Conservation (phyloP, 1,140 invertebrate genomes). For the Hylaeus anthracinus region DNA sequence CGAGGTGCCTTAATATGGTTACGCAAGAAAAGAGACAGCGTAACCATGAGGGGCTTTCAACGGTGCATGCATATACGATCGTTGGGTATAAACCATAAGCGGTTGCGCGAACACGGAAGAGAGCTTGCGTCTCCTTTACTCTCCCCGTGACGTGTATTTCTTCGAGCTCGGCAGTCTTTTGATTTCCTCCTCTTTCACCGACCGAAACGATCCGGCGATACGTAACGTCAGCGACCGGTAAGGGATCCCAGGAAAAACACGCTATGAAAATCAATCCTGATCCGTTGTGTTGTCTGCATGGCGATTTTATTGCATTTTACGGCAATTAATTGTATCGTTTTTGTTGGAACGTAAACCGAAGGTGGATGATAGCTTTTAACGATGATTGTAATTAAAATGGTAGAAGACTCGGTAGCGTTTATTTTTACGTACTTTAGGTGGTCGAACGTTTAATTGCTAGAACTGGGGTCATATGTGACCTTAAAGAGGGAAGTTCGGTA, state of each 20-base stretch:
- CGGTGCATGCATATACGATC: conserved; percentile 53
- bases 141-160: conserved; percentile 16
- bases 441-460: no score
- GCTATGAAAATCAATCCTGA: conserved; percentile 10
- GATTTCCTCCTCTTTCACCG: conserved; percentile 20
- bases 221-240: conserved; percentile 42
- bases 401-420: no score
- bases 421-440: no score
- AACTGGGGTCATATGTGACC: no score
- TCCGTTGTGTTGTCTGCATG: no score
- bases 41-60: conserved; percentile 53
- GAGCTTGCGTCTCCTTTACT: conserved; percentile 44
- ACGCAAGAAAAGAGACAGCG: conserved; percentile 64
- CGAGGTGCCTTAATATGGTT: conserved; percentile 67
- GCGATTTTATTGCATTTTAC: background rate
- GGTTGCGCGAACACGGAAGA: conserved; percentile 74
- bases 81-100: conserved; percentile 60
- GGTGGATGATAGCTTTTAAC: no score
- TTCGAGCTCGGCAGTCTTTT: background rate
- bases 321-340: no score
- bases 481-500: no score
- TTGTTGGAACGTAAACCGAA: no score
- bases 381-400: no score
- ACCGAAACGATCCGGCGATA: conserved; percentile 12
- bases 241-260: conserved; percentile 19